A percentile compares a stretch with the other conserved stretches of the same genome.
These are phyloP conservation scores for Hecatera dysodea DNA, from an alignment of 2,888 invertebrate genomes.

Conservation along the genomic window DNA sequence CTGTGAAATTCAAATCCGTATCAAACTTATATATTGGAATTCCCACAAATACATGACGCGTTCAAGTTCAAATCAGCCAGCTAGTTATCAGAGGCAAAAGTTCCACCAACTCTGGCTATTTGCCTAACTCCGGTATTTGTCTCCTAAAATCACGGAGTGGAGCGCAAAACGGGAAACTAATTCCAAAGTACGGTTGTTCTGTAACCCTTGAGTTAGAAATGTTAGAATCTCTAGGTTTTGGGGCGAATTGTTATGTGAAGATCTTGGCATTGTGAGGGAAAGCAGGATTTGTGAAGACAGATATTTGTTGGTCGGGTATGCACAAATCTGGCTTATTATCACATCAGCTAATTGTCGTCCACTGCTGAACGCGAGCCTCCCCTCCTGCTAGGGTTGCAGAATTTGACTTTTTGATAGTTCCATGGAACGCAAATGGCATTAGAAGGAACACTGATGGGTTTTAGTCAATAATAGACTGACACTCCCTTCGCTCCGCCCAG, in stretches of 20 bases:
- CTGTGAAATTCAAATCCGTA: background rate
- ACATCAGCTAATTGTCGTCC: too few relatives aligned
- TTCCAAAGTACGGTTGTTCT: conserved; percentile 54
- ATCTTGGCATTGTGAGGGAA: background rate
- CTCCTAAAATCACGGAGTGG: conserved; percentile 57
- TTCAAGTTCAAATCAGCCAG: conserved; percentile 55
- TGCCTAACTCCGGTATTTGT: conserved; percentile 62
- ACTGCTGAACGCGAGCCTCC: too few relatives aligned
- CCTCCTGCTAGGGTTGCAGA: too few relatives aligned
- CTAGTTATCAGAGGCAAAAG: conserved; percentile 47
- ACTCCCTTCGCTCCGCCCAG: too few relatives aligned
- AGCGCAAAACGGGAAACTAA: conserved; percentile 56
- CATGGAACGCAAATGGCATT: too few relatives aligned
- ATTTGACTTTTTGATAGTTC: too few relatives aligned
- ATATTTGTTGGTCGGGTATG: conserved; percentile 15
- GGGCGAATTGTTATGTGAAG: conserved; percentile 27
- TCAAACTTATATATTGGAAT: conserved; percentile 28
- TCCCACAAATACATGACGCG: conserved; percentile 37
- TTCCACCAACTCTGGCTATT: conserved; percentile 52
- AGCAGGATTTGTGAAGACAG: background rate
- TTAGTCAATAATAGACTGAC: too few relatives aligned
- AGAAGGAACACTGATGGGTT: too few relatives aligned
- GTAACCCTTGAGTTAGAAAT: conserved; percentile 45
- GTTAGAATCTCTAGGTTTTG: conserved; percentile 37
- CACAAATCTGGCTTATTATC: background rate